Evolutionary conservation across 2,797 vertebrate genomes (phyloP), one percentile per base, ranked within the genome.

Genomic region (Sebastes diaconus): DNA sequence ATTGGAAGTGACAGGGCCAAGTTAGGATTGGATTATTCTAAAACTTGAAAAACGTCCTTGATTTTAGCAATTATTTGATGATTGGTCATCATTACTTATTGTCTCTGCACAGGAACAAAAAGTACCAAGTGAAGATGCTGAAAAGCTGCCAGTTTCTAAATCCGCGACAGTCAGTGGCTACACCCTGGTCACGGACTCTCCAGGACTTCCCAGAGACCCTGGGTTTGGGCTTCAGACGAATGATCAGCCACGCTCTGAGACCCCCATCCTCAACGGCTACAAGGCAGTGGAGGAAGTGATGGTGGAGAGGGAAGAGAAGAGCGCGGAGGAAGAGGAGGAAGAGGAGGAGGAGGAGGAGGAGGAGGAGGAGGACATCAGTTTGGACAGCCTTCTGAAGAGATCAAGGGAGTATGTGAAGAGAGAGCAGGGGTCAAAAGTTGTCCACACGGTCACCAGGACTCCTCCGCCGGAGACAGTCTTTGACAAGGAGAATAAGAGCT

Each of bases 351-450:
- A 95, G 1, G 83, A 90, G 4, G 60, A 64, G 22, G 95, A 66
- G 20, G 95, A 95, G 1, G 95, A 96, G 57, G 94, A 96, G 0
- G 87, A 96, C 46, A 93, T 95, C 82, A 98, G 96, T 80, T 94
- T 99, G 77, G 97, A 98, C 92, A 98, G 96, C 84, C 96, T 99
- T 80, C 93, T 98, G 61, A 98, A 96, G 91, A 97, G 95, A 88
- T 97, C 97, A 2, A 96, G 95, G 75, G 97, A 99, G 70, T 97
- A 95, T 34, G 88, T 97, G 79, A 97, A 97, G 92, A 96, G 87
- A 90, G 97, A 97, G 88, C 96, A 93, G 4, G 90, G 84, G 78
- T 86, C 95, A 52, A 96, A 94, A 60, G 88, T 63, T 71, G 82
- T 5, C 64, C 87, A 87, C 1, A 93, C 89, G 78, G 7, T 80